Conservation (phyloP, 2,797 vertebrate genomes). For the Capromys pilorides region DNA sequence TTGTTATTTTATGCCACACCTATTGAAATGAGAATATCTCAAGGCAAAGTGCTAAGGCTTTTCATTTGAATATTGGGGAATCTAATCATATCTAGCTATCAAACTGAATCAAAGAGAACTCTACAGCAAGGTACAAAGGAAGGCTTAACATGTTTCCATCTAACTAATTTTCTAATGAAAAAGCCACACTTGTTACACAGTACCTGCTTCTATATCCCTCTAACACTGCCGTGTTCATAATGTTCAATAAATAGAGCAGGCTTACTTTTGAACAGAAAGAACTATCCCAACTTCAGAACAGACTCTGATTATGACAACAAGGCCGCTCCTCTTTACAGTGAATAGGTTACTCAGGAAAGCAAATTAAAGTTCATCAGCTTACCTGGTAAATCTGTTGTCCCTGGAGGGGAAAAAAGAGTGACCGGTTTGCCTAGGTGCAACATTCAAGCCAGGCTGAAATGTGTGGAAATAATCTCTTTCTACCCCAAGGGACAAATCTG, state of each 20-base stretch:
- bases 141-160: conserved; percentile 16
- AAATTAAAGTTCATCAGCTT: conserved; percentile 55
- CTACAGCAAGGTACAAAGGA: background rate
- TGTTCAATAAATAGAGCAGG: conserved; percentile 28
- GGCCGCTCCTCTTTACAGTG: background rate
- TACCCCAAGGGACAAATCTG: conserved; percentile 66
- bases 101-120: background rate
- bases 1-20: background rate
- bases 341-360: conserved; percentile 45
- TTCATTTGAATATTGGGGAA: conserved; percentile 1
- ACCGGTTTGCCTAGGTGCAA: conserved; percentile 49
- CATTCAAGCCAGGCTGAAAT: conserved; percentile 58
- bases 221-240: background rate
- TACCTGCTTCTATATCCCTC: background rate
- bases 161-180: conserved; percentile 42
- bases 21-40: conserved; percentile 4
- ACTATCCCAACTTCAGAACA: background rate
- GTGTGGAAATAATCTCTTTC: conserved; percentile 68
- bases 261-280: background rate
- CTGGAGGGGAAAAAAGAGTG: background rate
- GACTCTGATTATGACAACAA: conserved; percentile 20
- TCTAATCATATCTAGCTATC: conserved; percentile 31
- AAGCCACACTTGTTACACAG: background rate
- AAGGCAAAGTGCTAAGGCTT: conserved; percentile 14
- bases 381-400: conserved; percentile 7